A percentile compares a stretch with the other conserved stretches of the same genome.
Conservation (phyloP, 2,797 vertebrate species). For the Arnoldichthys spilopterus region DNA sequence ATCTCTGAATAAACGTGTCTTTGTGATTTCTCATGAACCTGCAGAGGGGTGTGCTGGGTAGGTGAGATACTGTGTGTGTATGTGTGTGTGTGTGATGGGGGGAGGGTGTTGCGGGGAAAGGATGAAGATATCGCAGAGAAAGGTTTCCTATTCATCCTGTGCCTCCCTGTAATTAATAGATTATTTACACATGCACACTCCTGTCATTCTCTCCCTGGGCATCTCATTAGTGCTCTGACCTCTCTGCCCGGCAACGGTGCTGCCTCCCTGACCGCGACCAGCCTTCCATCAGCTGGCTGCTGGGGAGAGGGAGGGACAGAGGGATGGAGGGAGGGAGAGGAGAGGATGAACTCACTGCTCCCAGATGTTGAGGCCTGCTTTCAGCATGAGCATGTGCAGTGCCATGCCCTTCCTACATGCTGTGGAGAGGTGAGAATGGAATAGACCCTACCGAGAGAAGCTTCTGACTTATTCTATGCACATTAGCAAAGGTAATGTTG, state of each 20-base stretch:
- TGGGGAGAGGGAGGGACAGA: conserved; percentile 20
- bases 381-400: conserved; percentile 47
- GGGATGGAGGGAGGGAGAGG: conserved; percentile 42
- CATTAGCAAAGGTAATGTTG: conserved; percentile 19
- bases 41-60: conserved; percentile 10
- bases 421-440: conserved; percentile 22
- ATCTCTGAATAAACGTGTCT: conserved; percentile 73
- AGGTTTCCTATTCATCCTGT: conserved; percentile 74
- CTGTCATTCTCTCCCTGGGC: conserved; percentile 84
- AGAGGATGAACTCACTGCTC: conserved; percentile 37
- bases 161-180: conserved; percentile 92
- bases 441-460: conserved; percentile 41
- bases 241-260: conserved; percentile 76
- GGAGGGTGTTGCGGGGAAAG: conserved; percentile 48
- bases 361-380: conserved; percentile 26
- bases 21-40: conserved; percentile 61
- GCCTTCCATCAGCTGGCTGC: conserved; percentile 68
- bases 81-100: background rate
- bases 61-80: background rate
- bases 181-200: conserved; percentile 92
- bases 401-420: conserved; percentile 25
- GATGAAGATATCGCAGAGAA: conserved; percentile 80
- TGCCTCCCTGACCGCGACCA: conserved; percentile 73
- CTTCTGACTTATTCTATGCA: conserved; percentile 40
- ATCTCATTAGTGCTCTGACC: conserved; percentile 89